Evolutionary conservation across 2,888 invertebrate species (phyloP).

Genomic region (Drosophila aldrichi): DNA sequence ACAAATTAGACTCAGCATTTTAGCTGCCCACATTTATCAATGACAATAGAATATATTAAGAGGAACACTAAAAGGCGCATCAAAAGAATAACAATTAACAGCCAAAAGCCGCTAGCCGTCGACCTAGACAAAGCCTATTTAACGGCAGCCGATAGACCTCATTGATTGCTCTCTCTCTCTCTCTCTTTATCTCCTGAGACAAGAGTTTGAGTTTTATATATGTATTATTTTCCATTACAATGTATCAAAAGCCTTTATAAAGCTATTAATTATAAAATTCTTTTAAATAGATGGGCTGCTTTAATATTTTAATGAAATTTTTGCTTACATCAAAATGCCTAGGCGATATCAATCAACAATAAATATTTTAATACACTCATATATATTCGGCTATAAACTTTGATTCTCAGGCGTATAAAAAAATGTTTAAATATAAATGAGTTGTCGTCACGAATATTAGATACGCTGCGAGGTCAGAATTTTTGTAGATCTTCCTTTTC

Average conservation of each 20-base stretch:
- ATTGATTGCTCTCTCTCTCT: constrained; percentile 16
- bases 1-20: neutral
- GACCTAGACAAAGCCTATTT: constrained; percentile 12
- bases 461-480: constrained; percentile 15
- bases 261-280: constrained; percentile 62
- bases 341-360: constrained; percentile 71
- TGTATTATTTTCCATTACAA: neutral
- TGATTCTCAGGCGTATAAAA: constrained; percentile 46
- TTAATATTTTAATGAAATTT: constrained; percentile 60
- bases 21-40: constrained; percentile 8
- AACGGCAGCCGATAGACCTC: no score
- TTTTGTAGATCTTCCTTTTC: neutral
- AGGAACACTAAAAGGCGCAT: constrained; percentile 13
- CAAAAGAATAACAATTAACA: constrained; percentile 44
- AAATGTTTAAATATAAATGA: neutral
- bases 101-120: constrained; percentile 38
- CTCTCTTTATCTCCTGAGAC: constrained; percentile 19
- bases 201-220: constrained; percentile 24
- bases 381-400: constrained; percentile 54
- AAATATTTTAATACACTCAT: constrained; percentile 8
- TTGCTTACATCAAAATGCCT: constrained; percentile 61
- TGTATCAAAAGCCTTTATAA: constrained; percentile 37
- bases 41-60: constrained; percentile 10
- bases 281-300: constrained; percentile 51
- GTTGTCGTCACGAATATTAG: neutral